Base-by-base conservation (phyloP, 2,888 invertebrate genomes). In the Melitaea athalia region DNA sequence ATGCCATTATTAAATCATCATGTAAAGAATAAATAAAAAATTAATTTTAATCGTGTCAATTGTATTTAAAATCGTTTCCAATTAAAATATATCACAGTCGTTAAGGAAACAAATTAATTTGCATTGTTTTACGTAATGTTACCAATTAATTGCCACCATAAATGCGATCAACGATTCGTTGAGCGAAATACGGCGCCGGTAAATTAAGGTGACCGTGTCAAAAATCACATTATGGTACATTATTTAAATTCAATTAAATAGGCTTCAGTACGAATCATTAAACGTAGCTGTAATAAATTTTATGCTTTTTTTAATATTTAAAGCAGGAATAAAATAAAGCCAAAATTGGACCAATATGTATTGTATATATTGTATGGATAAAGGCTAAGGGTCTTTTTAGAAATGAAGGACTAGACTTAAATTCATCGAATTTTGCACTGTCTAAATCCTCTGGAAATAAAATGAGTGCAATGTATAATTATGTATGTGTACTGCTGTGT, bases 51-150 rank as follows among this genome's bases (percentile, higher is more conserved):
- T 7, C 33, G 8, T 55, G 7, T 55, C n/a, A 55, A 55, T 55
- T 33, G 33, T 33, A n/a, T 33, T 33, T 55, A 3, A 55, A 55
- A 55, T 55, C 5, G 53, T 24, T 31, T 55, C 31, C 53, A 31
- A 15, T 50, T 52, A 59, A 65, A 59, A 59, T 64, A 59, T 59
- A 65, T 45, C 31, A 59, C 59, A 4, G 24, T 50, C 52, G 50
- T 65, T 65, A 65, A 65, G 43, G 59, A 43, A 43, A 50, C 14
- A 31, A 65, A 65, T 59, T 59, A 49, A 52, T 65, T 65, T 52
- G 59, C 52, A 59, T 65, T 43, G 59, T 65, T 65, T 59, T 59
- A 59, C 59, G 43, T 42, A 65, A 43, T 50, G 59, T 45, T 64
- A 57, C 11, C 59, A 8, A 24, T 59, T 65, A 59, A 65, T 65